Evolutionary conservation across 2,797 vertebrate genomes (phyloP).

Genomic region (Centroberyx gerrardi): DNA sequence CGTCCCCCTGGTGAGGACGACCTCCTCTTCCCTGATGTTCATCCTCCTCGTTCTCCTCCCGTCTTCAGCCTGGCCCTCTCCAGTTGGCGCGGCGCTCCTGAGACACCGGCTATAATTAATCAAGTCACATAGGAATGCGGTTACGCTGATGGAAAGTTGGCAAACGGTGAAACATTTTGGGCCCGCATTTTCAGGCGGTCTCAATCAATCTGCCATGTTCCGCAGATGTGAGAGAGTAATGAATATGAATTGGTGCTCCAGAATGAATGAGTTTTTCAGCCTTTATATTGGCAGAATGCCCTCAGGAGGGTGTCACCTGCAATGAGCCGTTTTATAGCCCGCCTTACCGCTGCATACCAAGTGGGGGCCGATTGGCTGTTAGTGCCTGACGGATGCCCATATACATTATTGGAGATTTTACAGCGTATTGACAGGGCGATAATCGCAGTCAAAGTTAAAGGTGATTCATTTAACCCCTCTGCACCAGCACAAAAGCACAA

Average conservation of each 20-base stretch:
- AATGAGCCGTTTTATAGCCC: conserved; percentile 72
- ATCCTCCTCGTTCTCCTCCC: background rate
- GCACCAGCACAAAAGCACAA: background rate
- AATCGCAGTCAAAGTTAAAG: conserved; percentile 44
- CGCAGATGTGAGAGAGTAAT: conserved; percentile 65
- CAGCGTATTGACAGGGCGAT: conserved; percentile 45
- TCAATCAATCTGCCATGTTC: conserved; percentile 68
- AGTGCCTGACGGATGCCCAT: conserved; percentile 40
- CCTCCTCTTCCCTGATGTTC: conserved; percentile 2
- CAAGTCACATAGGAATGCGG: conserved; percentile 43
- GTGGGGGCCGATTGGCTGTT: conserved; percentile 39
- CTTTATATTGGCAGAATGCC: conserved; percentile 68
- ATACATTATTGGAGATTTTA: conserved; percentile 41
- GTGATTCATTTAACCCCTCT: conserved; percentile 33
- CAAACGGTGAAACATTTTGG: conserved; percentile 48
- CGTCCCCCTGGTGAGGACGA: conserved; percentile 4
- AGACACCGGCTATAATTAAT: conserved; percentile 59
- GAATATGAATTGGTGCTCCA: conserved; percentile 70
- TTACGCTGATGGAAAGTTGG: conserved; percentile 53
- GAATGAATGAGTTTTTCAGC: conserved; percentile 65
- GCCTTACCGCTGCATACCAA: conserved; percentile 64
- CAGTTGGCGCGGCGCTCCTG: conserved; percentile 16
- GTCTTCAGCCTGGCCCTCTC: conserved; percentile 26
- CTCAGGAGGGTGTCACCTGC: conserved; percentile 70
- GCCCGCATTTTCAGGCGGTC: conserved; percentile 48